Evolutionary conservation across 2,113 vertebrate genomes (phyloP).

Genomic region (Sinocyclocheilus anophthalmus): DNA sequence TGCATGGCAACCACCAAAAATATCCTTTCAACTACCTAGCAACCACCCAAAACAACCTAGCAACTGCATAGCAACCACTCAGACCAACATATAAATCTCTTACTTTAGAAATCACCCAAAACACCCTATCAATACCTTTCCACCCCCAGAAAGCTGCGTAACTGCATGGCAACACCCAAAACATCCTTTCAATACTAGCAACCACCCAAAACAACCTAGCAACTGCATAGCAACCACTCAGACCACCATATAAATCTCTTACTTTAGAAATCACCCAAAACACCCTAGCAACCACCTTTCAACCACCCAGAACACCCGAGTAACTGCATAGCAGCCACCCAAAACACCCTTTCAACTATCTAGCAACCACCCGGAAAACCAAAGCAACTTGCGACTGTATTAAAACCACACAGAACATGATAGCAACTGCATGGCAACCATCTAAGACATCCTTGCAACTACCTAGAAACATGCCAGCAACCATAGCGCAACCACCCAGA

Average conservation of each 20-base stretch:
- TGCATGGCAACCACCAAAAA: not conserved
- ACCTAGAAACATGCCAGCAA: no score
- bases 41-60: not conserved
- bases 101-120: not conserved
- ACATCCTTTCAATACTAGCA: not conserved
- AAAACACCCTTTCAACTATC: not conserved
- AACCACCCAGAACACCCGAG: not conserved
- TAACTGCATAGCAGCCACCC: no score
- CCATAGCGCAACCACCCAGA: no score
- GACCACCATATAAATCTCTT: no score
- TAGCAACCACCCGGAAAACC: not conserved
- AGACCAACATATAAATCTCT: no score
- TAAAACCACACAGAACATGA: not conserved
- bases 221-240: not conserved
- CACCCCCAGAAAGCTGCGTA: not conserved
- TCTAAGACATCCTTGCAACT: no score
- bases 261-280: not conserved
- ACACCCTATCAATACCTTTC: not conserved
- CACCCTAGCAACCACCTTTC: not conserved
- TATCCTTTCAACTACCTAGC: not conserved
- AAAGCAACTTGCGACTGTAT: not conserved
- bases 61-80: not conserved
- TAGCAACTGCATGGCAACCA: not conserved
- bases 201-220: not conserved
- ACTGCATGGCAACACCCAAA: not conserved